Percentiles rank a stretch among this genome's conserved stretches.
Evolutionary conservation across 2,797 vertebrate species (phyloP).

Genomic region (Centroberyx gerrardi): DNA sequence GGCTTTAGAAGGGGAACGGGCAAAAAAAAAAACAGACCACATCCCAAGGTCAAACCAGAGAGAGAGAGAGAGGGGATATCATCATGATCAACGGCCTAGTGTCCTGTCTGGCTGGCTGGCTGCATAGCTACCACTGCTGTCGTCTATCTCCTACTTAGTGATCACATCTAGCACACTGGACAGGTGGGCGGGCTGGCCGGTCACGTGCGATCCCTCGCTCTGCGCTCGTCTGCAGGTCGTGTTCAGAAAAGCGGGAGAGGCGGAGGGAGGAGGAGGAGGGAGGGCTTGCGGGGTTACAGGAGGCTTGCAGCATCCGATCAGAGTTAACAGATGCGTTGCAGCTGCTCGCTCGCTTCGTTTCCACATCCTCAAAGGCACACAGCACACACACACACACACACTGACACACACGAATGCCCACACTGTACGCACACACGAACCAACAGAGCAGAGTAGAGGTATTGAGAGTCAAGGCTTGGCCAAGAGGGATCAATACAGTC

Average conservation of each 20-base stretch:
- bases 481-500: neutral
- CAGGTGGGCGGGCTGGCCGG: conserved; percentile 33
- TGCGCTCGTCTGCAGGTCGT: conserved; percentile 45
- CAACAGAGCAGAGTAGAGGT: too few relatives aligned
- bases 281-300: conserved; percentile 42
- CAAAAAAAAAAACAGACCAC: conserved; percentile 27
- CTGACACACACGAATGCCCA: conserved; percentile 5
- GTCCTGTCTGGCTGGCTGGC: conserved; percentile 46
- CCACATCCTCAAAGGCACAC: conserved; percentile 59
- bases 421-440: neutral
- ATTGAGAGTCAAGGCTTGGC: neutral
- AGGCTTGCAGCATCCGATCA: conserved; percentile 66
- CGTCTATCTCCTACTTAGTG: conserved; percentile 41
- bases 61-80: conserved; percentile 39
- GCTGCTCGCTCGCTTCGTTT: conserved; percentile 71
- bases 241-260: conserved; percentile 2
- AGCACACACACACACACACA: conserved; percentile 16
- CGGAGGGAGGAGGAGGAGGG: conserved; percentile 26
- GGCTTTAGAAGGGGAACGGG: conserved; percentile 50
- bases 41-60: conserved; percentile 68
- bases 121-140: conserved; percentile 33
- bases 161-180: conserved; percentile 41
- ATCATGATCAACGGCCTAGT: conserved; percentile 64
- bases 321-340: conserved; percentile 80
- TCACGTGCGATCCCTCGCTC: conserved; percentile 23